These are phyloP conservation scores for Lasioglossum albipes DNA, from an alignment of 1,140 invertebrate species.

Conservation along the genomic window DNA sequence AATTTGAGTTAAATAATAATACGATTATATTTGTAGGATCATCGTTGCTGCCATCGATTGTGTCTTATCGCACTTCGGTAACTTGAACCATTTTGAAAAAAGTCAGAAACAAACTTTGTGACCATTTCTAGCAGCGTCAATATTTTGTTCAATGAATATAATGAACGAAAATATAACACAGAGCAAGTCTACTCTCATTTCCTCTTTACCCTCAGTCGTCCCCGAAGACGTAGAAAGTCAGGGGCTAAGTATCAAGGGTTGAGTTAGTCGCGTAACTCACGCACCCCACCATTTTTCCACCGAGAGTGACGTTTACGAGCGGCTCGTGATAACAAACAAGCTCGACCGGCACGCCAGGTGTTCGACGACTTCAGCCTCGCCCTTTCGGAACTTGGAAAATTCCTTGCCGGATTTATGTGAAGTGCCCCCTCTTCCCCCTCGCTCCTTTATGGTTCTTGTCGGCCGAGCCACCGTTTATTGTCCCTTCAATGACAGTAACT, in stretches of 20 bases:
- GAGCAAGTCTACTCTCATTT: slow-evolving; percentile 4
- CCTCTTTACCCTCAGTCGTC: too few species aligned
- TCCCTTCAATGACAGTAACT: not conserved
- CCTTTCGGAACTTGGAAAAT: slow-evolving; percentile 7
- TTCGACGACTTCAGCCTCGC: not conserved
- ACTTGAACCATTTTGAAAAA: too few species aligned
- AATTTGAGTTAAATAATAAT: too few species aligned
- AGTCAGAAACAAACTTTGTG: too few species aligned
- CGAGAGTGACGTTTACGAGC: slow-evolving; percentile 39
- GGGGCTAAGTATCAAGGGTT: slow-evolving; percentile 20
- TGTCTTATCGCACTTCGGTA: too few species aligned
- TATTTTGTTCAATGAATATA: not conserved
- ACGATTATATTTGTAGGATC: too few species aligned
- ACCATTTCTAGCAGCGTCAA: too few species aligned
- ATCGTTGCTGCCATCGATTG: too few species aligned
- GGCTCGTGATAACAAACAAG: slow-evolving; percentile 35
- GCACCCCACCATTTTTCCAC: slow-evolving; percentile 18
- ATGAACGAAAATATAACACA: too few species aligned
- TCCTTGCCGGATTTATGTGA: not conserved
- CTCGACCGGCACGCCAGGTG: not conserved
- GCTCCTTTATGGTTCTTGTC: too few species aligned
- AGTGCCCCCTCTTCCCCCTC: not conserved
- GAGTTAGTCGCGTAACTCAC: slow-evolving; percentile 20
- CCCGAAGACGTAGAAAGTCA: slow-evolving; percentile 43
- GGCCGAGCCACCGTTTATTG: not conserved